Conservation (phyloP, 2,113 vertebrate species). For the Dicerorhinus sumatrensis region DNA sequence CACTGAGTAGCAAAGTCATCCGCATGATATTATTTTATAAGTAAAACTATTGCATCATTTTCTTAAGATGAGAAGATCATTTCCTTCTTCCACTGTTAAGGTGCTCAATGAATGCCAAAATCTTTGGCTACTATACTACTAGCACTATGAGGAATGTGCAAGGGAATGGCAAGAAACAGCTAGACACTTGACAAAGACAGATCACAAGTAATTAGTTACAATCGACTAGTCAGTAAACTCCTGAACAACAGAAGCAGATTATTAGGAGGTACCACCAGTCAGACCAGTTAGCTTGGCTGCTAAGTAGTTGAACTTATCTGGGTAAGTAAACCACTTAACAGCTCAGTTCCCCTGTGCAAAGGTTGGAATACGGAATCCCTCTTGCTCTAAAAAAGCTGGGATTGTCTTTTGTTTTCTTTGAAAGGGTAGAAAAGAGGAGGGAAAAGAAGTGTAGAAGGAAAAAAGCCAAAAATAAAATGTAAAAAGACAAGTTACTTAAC, state of each 20-base stretch:
- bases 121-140: not conserved
- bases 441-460: not conserved
- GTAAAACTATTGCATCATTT: not conserved
- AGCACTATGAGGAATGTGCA: not conserved
- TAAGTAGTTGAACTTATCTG: not conserved
- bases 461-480: not conserved
- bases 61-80: not conserved
- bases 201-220: not conserved
- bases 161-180: not conserved
- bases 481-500: slow-evolving; percentile 17
- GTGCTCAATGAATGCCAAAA: not conserved
- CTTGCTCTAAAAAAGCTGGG: not conserved
- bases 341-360: not conserved
- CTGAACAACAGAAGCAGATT: not conserved
- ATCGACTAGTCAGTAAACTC: not conserved
- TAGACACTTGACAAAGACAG: not conserved
- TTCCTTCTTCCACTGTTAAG: not conserved
- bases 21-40: not conserved
- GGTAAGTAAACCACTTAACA: not conserved
- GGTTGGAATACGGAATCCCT: not conserved
- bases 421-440: slow-evolving; percentile 21
- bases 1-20: not conserved
- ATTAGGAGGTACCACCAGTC: not conserved
- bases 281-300: not conserved
- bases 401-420: slow-evolving; percentile 47